These are phyloP conservation scores for Mythimna ferrago DNA, from an alignment of 2,888 invertebrate species.

Conservation along the genomic window DNA sequence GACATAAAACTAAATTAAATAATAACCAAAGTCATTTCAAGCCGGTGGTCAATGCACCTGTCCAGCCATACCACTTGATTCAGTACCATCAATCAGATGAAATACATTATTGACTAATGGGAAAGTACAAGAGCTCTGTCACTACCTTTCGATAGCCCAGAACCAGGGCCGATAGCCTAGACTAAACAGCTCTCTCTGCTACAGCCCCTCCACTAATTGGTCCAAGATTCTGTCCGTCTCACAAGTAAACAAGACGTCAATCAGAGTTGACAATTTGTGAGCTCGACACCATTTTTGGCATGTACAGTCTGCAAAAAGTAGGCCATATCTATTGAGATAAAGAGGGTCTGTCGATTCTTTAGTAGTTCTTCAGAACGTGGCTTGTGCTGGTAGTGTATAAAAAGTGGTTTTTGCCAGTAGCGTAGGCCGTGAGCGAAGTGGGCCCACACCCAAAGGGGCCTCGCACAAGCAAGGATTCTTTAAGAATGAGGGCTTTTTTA, in stretches of 20 bases:
- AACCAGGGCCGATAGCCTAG: neutral
- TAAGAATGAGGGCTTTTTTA: no score
- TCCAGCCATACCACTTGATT: neutral
- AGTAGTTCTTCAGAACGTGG: neutral
- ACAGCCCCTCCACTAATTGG: neutral
- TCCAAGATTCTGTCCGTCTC: slow-evolving; percentile 2
- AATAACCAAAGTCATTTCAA: neutral
- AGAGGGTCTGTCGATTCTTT: neutral
- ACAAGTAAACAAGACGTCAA: slow-evolving; percentile 37
- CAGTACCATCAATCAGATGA: neutral
- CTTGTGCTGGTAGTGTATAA: neutral
- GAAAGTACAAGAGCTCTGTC: neutral
- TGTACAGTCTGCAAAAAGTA: slow-evolving; percentile 21
- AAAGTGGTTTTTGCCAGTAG: neutral
- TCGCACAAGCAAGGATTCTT: no score
- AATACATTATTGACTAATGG: neutral
- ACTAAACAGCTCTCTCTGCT: neutral
- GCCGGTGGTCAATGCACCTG: neutral
- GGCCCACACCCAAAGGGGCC: no score
- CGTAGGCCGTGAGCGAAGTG: no score
- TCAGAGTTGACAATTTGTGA: slow-evolving; percentile 13
- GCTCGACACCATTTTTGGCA: slow-evolving; percentile 21
- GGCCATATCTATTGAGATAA: neutral
- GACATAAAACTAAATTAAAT: no score
- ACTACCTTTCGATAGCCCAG: neutral